Base-by-base conservation (phyloP, 2,888 invertebrate species). In the Oligia latruncula region DNA sequence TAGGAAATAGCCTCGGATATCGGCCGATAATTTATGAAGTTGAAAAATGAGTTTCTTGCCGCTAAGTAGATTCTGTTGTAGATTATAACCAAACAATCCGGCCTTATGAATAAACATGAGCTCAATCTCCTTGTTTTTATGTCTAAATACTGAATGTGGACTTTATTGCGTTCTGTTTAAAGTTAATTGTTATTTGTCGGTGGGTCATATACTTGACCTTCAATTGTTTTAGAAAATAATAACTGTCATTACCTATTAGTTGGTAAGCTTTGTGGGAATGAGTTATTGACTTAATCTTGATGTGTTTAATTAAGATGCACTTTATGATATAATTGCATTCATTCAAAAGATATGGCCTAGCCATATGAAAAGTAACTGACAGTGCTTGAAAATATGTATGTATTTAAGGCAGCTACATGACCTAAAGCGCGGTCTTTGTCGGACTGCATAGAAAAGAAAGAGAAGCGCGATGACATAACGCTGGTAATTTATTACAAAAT, bases 21-120 rank as follows among this genome's bases (percentile, higher is more conserved):
- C 95, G 94, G 93, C 94, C 92, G 95, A 95, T 95, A 94, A 96
- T 95, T 95, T 95, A 95, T 94, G 95, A 95, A 95, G 93, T 95
- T 96, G 95, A 96, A 96, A 95, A 96, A 96, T 96, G 94, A 95
- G 94, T 94, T 95, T 92, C 93, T 92, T 93, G 92, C 92, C 90
- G 92, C 90, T 92, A 92, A 92, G 92, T 93, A 93, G 94, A 94
- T 94, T 93, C 91, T 89, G 93, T 91, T 92, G 92, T 92, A 92
- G 94, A 94, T 95, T 93, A 92, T 90, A 90, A 82, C 89, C 89
- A 90, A 93, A 93, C 93, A 94, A 94, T 94, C 90, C 90, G 90
- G 90, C 87, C 88, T 92, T 93, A 93, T 93, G 94, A 94, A 95
- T 95, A 95, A 94, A 94, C 93, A 94, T 93, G 90, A 93, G 92